These are phyloP conservation scores for Drosophila sechellia DNA, from an alignment of 1,140 invertebrate species.

Conservation along the genomic window DNA sequence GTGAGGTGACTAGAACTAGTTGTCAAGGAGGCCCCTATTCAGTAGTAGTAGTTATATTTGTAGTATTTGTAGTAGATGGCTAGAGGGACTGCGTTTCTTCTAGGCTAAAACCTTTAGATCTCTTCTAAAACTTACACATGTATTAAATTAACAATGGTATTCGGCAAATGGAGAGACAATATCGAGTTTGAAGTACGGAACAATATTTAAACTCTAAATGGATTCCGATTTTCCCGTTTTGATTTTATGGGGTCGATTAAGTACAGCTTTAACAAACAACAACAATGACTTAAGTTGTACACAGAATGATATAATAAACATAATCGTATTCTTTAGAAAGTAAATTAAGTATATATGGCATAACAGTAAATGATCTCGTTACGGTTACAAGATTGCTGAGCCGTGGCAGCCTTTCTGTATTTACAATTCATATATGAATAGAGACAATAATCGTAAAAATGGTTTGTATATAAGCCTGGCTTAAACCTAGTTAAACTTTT, in stretches of 20 bases:
- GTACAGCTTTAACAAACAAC: slow-evolving; percentile 81
- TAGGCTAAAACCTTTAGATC: slow-evolving; percentile 40
- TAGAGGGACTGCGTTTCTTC: slow-evolving; percentile 17
- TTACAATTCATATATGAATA: slow-evolving; percentile 68
- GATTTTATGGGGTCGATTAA: slow-evolving; percentile 45
- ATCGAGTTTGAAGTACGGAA: slow-evolving; percentile 21
- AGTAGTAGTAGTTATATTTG: slow-evolving; percentile 17
- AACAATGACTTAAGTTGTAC: slow-evolving; percentile 69
- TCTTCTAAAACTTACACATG: slow-evolving; percentile 69
- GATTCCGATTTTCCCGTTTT: slow-evolving; percentile 2
- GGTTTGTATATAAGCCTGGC: slow-evolving; percentile 59
- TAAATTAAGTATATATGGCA: slow-evolving; percentile 59
- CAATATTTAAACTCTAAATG: slow-evolving; percentile 22
- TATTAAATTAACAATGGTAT: slow-evolving; percentile 79
- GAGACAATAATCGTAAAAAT: slow-evolving; percentile 56
- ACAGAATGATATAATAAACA: slow-evolving; percentile 56
- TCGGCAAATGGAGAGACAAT: slow-evolving; percentile 65
- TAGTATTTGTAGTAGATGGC: slow-evolving; percentile 31
- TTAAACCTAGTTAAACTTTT: slow-evolving; percentile 74
- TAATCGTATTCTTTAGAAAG: slow-evolving; percentile 37
- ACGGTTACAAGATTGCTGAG: slow-evolving; percentile 76
- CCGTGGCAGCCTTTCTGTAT: slow-evolving; percentile 74
- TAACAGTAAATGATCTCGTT: slow-evolving; percentile 73
- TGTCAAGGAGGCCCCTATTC: slow-evolving; percentile 24
- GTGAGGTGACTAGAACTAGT: slow-evolving; percentile 63